Base-by-base conservation (phyloP, 1,140 invertebrate genomes). In the Himalopsyche phryganea region DNA sequence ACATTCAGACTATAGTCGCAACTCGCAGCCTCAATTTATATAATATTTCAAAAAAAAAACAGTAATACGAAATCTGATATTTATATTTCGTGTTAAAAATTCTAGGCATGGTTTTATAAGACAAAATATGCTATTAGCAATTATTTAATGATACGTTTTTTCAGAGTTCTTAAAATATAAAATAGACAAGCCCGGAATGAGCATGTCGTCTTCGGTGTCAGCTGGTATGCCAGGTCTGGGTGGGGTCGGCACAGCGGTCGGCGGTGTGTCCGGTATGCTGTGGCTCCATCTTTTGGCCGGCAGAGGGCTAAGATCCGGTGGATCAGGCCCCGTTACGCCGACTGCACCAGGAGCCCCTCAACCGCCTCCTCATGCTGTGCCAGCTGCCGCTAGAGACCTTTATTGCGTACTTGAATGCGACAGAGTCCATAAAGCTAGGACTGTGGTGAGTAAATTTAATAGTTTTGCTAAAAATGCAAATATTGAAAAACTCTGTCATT, bases 391-490 rank as follows among this genome's bases (percentile, higher is more conserved):
- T 48, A 78, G 92, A 58, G 95, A 98, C 77, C 79, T 99, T 17
- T 99, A 99, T 70, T 98, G 95, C 71, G 96, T 98, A 1, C 80
- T 98, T 28, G 95, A 98, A 72, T 93, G 94, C 67, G 96, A 99
- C 75, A 85, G 94, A 60, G 88, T 97, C 6, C 96, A 98, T 76
- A 98, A 98, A 80, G 96, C 96, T 2, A 76, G 96, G 19, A 98
- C 97, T 2, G 95, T 98, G 53, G 94, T 82, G 62, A 72, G 78
- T 32, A 7, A 40, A 13, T 40, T 5, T 40, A 13, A 40, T 40
- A 4, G 6, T 35, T 35, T 35, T n/a, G n/a, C n/a, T n/a, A n/a
- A n/a, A n/a, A n/a, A n/a, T n/a, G n/a, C n/a, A n/a, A n/a, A n/a
- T n/a, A n/a, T n/a, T n/a, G n/a, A n/a, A n/a, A n/a, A n/a, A n/a